Evolutionary conservation across 1,140 invertebrate species (phyloP).

Genomic region (Drosophila orena): DNA sequence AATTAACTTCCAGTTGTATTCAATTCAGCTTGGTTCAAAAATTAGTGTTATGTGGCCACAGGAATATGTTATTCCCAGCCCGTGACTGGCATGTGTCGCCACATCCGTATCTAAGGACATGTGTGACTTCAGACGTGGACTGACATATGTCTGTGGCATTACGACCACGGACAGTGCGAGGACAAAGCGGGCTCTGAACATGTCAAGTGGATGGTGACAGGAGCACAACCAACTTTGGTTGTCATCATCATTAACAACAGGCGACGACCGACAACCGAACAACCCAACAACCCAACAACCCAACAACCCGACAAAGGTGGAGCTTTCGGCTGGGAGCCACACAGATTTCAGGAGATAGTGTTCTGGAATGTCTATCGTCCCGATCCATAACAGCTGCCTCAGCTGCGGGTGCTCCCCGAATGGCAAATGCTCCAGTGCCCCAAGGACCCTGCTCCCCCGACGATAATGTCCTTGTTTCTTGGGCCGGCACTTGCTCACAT

Average conservation of each 20-base stretch:
- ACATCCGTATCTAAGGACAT: conserved; percentile 9
- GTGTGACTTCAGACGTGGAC: conserved; percentile 38
- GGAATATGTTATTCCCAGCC: conserved; percentile 18
- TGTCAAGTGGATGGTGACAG: conserved; percentile 49
- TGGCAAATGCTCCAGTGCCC: conserved; percentile 19
- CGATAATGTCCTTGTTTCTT: conserved; percentile 36
- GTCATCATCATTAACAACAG: conserved; percentile 48
- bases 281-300: not conserved
- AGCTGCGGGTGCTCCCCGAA: conserved; percentile 10
- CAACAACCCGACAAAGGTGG: conserved; percentile 27
- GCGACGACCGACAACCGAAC: conserved; percentile 18
- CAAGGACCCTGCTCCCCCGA: conserved; percentile 10
- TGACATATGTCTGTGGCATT: conserved; percentile 41
- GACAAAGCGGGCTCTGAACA: conserved; percentile 30
- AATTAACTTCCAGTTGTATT: not conserved
- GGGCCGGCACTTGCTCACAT: conserved; percentile 37
- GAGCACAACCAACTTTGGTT: conserved; percentile 41
- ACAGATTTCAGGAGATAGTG: conserved; percentile 35
- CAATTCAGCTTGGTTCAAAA: not conserved
- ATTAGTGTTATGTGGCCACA: conserved; percentile 8
- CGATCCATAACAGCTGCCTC: conserved; percentile 16
- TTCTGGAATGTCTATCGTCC: conserved; percentile 25
- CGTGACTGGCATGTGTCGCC: conserved; percentile 15
- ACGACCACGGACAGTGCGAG: conserved; percentile 36
- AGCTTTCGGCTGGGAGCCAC: conserved; percentile 6